A percentile compares a stretch with the other conserved stretches of the same genome.
phyloP scores from a whole-genome alignment of 2,888 invertebrate genomes.

The Parnassius smintheus region DNA sequence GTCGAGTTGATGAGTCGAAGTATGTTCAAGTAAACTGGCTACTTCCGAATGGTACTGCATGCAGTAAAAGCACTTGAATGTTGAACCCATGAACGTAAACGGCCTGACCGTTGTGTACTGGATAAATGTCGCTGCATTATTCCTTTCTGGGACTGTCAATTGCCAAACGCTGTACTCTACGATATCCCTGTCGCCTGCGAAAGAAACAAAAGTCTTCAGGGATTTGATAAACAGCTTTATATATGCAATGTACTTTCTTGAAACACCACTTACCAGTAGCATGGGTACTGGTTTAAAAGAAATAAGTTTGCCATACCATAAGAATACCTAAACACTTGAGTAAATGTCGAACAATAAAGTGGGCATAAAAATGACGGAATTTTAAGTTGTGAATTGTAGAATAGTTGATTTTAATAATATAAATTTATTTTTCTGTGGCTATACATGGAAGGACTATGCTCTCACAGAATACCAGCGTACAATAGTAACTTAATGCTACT shows the following conservation, averaged over 20 bases:
- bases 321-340: no score
- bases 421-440: no score
- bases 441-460: no score
- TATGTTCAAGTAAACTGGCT: constrained; percentile 44
- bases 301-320: no score
- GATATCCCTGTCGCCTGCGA: constrained; percentile 32
- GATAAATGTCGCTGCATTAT: constrained; percentile 54
- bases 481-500: no score
- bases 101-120: constrained; percentile 52
- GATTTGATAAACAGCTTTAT: neutral
- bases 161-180: constrained; percentile 55
- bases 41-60: constrained; percentile 46
- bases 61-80: constrained; percentile 60
- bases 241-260: neutral
- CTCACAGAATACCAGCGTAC: no score
- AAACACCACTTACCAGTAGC: neutral
- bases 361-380: no score
- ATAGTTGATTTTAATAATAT: no score
- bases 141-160: constrained; percentile 49
- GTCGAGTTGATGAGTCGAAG: constrained; percentile 38
- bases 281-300: no score
- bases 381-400: no score
- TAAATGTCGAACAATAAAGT: no score
- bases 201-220: constrained; percentile 30
- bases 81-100: constrained; percentile 54